A percentile compares a stretch with the other conserved stretches of the same genome.
phyloP scores from a whole-genome alignment of 2,888 invertebrate genomes.

The Macropis europaea region DNA sequence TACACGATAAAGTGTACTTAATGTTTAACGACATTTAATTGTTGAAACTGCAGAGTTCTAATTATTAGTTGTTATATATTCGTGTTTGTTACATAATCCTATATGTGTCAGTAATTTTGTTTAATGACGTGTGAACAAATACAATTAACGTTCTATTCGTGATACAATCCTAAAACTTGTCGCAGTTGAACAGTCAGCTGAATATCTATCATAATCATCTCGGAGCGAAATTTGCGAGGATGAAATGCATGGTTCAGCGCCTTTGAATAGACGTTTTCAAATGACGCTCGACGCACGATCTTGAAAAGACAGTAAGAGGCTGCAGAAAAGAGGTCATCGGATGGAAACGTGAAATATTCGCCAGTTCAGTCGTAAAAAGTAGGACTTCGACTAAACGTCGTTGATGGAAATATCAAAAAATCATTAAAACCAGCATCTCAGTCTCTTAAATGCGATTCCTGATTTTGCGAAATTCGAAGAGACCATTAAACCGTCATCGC shows the following conservation, averaged over 20 bases:
- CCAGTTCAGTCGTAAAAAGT: slow-evolving; percentile 62
- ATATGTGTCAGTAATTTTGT: too few relatives aligned
- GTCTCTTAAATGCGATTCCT: not conserved
- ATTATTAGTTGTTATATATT: too few relatives aligned
- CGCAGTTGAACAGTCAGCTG: slow-evolving; percentile 16
- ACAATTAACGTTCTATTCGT: not conserved
- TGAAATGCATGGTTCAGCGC: slow-evolving; percentile 29
- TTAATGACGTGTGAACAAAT: not conserved
- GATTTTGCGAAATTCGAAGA: not conserved
- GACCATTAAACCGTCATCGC: too few relatives aligned
- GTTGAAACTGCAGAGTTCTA: too few relatives aligned
- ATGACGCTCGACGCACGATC: slow-evolving; percentile 46
- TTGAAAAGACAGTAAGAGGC: slow-evolving; percentile 32
- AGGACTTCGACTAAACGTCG: not conserved
- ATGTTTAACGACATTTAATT: too few relatives aligned
- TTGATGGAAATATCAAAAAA: not conserved
- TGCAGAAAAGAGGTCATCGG: slow-evolving; percentile 35
- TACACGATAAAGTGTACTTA: too few relatives aligned
- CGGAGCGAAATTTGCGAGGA: slow-evolving; percentile 28
- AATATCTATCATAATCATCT: slow-evolving; percentile 40
- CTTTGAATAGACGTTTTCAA: slow-evolving; percentile 46
- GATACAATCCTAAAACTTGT: slow-evolving; percentile 3
- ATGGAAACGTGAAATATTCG: slow-evolving; percentile 62
- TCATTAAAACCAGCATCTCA: not conserved
- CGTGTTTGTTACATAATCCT: too few relatives aligned